Percentiles rank a stretch among this genome's conserved stretches.
phyloP scores from a whole-genome alignment of 2,888 invertebrate genomes.

The Pinctada fucata region DNA sequence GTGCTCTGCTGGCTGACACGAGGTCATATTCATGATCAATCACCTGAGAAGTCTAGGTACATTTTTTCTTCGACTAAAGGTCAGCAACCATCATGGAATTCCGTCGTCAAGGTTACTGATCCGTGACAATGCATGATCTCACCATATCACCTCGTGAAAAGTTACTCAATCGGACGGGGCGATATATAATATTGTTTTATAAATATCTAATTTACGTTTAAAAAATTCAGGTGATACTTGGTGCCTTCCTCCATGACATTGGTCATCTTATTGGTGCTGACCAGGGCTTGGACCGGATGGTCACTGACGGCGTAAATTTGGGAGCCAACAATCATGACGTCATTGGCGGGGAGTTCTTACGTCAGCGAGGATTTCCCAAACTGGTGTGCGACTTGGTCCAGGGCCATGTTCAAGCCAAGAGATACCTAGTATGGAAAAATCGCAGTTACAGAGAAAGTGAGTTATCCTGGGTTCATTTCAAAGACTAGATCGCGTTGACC shows the following conservation, averaged over 20 bases:
- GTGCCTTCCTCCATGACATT: slow-evolving; percentile 65
- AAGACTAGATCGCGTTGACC: too few relatives aligned
- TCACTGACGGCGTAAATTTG: slow-evolving; percentile 49
- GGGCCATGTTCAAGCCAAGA: slow-evolving; percentile 64
- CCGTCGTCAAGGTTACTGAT: too few relatives aligned
- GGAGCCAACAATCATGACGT: slow-evolving; percentile 56
- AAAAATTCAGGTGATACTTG: slow-evolving; percentile 51
- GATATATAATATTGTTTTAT: too few relatives aligned
- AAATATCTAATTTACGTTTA: too few relatives aligned
- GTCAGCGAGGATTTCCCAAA: slow-evolving; percentile 49
- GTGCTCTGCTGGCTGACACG: too few relatives aligned
- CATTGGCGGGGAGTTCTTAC: slow-evolving; percentile 54
- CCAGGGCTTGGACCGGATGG: slow-evolving; percentile 47
- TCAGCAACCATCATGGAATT: too few relatives aligned
- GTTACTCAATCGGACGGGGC: too few relatives aligned
- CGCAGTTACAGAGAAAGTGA: slow-evolving; percentile 56
- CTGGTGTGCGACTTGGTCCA: slow-evolving; percentile 53
- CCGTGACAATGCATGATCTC: too few relatives aligned
- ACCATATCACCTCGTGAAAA: too few relatives aligned
- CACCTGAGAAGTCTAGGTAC: too few relatives aligned
- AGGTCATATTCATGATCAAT: too few relatives aligned
- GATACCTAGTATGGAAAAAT: slow-evolving; percentile 61
- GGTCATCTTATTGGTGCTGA: slow-evolving; percentile 59
- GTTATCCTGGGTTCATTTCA: slow-evolving; percentile 4
- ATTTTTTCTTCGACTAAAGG: too few relatives aligned